phyloP scores from a whole-genome alignment of 2,113 vertebrate species.

The Hypocryptadius cinnamomeus region DNA sequence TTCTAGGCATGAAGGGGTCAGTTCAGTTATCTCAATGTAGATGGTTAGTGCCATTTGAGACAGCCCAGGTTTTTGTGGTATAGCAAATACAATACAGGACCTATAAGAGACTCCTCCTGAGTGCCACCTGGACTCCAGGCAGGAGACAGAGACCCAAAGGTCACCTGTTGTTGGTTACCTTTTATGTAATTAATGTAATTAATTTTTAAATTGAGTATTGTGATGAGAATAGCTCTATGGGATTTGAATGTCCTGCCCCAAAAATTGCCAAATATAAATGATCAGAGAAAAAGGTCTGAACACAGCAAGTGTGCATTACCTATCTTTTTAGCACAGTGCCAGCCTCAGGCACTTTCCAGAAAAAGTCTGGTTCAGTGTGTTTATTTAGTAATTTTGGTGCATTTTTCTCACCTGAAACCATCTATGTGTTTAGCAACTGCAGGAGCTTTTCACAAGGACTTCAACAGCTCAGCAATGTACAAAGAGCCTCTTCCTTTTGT shows the following conservation, averaged over 20 bases:
- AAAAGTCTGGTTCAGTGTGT: neutral
- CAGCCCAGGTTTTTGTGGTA: fast-evolving
- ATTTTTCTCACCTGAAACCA: neutral
- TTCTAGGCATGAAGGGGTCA: neutral
- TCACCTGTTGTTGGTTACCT: neutral
- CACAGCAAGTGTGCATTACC: fast-evolving
- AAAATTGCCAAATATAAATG: neutral
- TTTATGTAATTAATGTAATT: neutral
- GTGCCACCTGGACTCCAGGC: neutral
- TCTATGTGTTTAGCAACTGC: neutral
- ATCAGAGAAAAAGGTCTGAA: neutral
- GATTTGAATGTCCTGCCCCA: neutral
- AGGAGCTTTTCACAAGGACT: neutral
- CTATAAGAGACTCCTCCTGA: neutral
- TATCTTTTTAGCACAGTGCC: neutral
- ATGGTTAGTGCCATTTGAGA: neutral
- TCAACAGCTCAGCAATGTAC: neutral
- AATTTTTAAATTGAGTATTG: neutral
- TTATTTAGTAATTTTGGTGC: neutral
- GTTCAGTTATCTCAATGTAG: neutral
- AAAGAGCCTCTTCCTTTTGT: neutral
- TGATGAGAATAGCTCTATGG: neutral
- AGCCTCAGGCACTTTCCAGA: neutral
- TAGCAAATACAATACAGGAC: neutral
- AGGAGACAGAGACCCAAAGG: neutral